These are phyloP conservation scores for Lucilia sericata DNA, from an alignment of 1,140 invertebrate species.

Conservation along the genomic window DNA sequence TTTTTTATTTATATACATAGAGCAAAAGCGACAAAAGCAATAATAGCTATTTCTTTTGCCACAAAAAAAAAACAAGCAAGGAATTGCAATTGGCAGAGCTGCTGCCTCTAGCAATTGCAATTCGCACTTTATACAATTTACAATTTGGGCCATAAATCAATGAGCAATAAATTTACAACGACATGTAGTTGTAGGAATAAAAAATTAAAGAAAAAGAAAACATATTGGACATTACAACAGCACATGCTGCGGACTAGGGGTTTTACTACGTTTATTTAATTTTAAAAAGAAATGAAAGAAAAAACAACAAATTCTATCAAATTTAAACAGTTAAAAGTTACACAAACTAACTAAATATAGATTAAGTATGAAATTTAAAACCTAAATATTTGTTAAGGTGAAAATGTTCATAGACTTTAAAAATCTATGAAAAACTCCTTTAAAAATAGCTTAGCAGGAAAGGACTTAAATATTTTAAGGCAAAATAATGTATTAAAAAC, in stretches of 20 bases:
- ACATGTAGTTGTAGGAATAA: background rate
- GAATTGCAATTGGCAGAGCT: background rate
- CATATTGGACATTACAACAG: background rate
- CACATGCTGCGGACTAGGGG: background rate
- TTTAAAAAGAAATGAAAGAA: background rate
- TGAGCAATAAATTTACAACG: slow-evolving; percentile 48
- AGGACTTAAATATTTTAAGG: too few relatives aligned
- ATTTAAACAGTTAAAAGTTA: background rate
- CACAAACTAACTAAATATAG: too few relatives aligned
- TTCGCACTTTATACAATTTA: slow-evolving; percentile 50
- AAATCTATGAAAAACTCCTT: too few relatives aligned
- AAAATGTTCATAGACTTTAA: too few relatives aligned
- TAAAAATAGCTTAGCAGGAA: too few relatives aligned
- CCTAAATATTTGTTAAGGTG: too few relatives aligned
- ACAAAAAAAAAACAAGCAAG: background rate
- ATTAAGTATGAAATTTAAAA: too few relatives aligned
- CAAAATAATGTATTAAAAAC: too few relatives aligned
- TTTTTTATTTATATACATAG: background rate
- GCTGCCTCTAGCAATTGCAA: slow-evolving; percentile 44
- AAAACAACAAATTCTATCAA: background rate
- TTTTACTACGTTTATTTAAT: background rate
- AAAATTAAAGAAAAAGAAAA: background rate
- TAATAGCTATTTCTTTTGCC: background rate
- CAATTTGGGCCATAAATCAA: slow-evolving; percentile 49
- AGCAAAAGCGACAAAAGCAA: background rate